Evolutionary conservation across 2,113 vertebrate species (phyloP), one percentile per base, ranked within the genome.

Genomic region (Cepphus grylle): DNA sequence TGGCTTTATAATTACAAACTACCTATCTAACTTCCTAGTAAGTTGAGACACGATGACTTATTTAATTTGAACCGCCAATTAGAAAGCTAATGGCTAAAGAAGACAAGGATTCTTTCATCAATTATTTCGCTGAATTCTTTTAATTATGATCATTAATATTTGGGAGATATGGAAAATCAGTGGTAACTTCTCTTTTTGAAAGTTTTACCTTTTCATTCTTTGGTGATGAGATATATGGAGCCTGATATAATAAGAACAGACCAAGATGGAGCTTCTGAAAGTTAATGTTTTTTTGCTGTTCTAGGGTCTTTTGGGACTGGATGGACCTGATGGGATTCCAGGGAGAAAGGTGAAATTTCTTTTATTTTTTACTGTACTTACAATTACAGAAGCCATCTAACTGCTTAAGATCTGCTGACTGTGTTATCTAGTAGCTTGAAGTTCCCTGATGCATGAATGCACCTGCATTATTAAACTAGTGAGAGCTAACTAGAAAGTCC

Each of bases 251-350:
- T 30, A 43, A 36, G 20, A 47, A 17, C 21, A 71, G n/a, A 12
- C 17, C 43, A 45, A 67, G 20, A 29, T 22, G 45, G 19, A 83
- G 5, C 30, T 16, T 90, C 38, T 70, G 38, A 81, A 82, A 81
- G 4, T 23, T 71, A 43, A 43, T 86, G 29, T 4, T 69, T n/a
- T 90, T 86, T 97, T 95, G 72, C 76, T 94, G 8, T 94, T 93
- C 79, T 97, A 99, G 99, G 99, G 99, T 72, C 74, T 98, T 86
- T 93, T 98, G 65, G 99, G 99, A 86, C 97, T 98, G 42, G 98
- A 99, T 81, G 99, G 99, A 81, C 88, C 97, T 38, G 97, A 93
- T 25, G 99, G 99, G 5, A 34, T 91, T 97, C 84, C 92, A 19
- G 99, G 99, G 36, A 96, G 34, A 93, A 98, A 98, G 98, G 99